Evolutionary conservation across 1,140 invertebrate species (phyloP).

Genomic region (Phortica variegata): DNA sequence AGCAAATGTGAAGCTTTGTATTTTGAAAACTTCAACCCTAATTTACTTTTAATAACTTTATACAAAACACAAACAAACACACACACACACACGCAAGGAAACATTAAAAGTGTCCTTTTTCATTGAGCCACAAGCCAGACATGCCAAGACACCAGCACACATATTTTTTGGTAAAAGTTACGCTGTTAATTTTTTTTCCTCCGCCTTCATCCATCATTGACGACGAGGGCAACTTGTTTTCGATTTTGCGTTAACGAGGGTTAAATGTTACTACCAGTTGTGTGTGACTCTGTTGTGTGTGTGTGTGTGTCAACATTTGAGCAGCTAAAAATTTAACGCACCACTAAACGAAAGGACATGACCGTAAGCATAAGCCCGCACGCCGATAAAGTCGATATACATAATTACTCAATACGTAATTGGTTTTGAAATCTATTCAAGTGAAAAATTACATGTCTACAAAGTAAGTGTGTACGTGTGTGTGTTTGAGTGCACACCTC

Average conservation of each 20-base stretch:
- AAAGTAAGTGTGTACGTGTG: conserved; percentile 35
- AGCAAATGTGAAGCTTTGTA: conserved; percentile 4
- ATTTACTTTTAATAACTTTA: conserved; percentile 55
- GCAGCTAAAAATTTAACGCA: conserved; percentile 22
- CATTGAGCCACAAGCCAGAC: neutral
- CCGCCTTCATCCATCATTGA: too few species aligned
- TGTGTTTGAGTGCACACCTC: conserved; percentile 22
- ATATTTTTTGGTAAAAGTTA: too few species aligned
- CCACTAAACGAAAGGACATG: too few species aligned
- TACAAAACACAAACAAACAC: conserved; percentile 21
- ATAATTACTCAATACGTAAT: too few species aligned
- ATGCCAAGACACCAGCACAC: conserved; percentile 4
- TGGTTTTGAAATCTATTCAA: conserved; percentile 29
- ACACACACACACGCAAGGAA: neutral
- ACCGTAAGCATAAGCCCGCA: neutral
- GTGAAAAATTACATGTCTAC: conserved; percentile 48
- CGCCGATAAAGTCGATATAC: neutral
- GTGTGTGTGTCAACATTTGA: neutral
- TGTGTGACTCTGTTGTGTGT: neutral
- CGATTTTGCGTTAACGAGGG: conserved; percentile 52
- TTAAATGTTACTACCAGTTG: conserved; percentile 29
- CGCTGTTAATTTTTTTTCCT: too few species aligned
- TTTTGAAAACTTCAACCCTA: conserved; percentile 31
- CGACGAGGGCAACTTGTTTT: conserved; percentile 35
- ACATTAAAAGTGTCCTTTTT: conserved; percentile 1